A percentile compares a stretch with the other conserved stretches of the same genome.
Conservation (phyloP, 2,888 invertebrate genomes). For the Minunthozetes semirufus region DNA sequence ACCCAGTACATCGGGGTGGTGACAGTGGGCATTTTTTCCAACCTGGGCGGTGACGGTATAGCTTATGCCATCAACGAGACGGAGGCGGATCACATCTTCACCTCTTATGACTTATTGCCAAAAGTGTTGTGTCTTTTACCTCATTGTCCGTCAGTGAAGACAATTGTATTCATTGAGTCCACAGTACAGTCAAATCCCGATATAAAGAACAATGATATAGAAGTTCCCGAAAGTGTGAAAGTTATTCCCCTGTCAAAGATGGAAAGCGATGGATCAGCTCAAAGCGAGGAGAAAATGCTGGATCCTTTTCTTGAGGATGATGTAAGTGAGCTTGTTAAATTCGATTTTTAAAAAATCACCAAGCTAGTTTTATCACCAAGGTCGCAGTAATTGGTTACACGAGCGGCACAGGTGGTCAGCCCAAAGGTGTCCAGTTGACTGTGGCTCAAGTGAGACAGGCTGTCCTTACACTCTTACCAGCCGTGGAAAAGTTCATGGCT, state of each 20-base stretch:
- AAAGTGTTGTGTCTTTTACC: constrained; percentile 57
- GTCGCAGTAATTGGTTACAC: constrained; percentile 98
- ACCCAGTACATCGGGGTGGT: background rate
- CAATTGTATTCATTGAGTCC: constrained; percentile 18
- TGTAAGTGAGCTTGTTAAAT: background rate
- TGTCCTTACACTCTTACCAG: constrained; percentile 1
- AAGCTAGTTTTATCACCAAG: constrained; percentile 50
- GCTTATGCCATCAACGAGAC: constrained; percentile 76
- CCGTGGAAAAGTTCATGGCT: background rate
- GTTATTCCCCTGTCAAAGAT: background rate
- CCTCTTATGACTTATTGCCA: constrained; percentile 80
- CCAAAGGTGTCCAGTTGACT: constrained; percentile 45
- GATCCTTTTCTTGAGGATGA: background rate
- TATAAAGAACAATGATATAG: background rate
- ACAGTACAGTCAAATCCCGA: background rate
- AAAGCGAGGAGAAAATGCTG: too few species aligned
- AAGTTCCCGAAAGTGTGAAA: background rate
- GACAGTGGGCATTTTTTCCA: constrained; percentile 54
- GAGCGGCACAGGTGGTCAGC: constrained; percentile 54
- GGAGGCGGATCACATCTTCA: constrained; percentile 84
- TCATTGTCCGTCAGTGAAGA: background rate
- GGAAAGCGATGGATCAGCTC: too few species aligned
- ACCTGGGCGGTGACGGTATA: constrained; percentile 66
- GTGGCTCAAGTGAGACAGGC: constrained; percentile 40
- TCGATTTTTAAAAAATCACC: background rate